phyloP scores from a whole-genome alignment of 2,888 invertebrate species.

The Rhagonycha fulva region DNA sequence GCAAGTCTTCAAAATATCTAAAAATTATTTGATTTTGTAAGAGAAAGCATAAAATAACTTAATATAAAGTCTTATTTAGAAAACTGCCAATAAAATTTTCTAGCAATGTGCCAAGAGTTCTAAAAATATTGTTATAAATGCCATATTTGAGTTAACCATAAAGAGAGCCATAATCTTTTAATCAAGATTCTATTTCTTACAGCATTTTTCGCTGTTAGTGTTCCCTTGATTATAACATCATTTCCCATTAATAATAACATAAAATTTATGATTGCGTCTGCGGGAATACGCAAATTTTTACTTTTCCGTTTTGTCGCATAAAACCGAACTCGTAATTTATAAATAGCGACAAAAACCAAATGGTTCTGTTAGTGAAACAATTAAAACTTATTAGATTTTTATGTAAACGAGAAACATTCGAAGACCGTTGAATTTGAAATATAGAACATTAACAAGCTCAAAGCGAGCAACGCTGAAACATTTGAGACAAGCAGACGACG shows the following conservation, averaged over 20 bases:
- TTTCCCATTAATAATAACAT: background rate
- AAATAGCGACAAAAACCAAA: conserved; percentile 25
- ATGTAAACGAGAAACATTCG: conserved; percentile 41
- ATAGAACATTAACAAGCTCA: conserved; percentile 37
- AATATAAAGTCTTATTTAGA: background rate
- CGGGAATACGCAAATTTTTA: background rate
- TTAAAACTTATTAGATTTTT: conserved; percentile 46
- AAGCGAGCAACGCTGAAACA: conserved; percentile 28
- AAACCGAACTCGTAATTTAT: conserved; percentile 8
- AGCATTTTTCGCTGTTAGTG: background rate
- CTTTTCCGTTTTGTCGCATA: conserved; percentile 3
- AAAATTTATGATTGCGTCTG: background rate
- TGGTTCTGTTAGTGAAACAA: conserved; percentile 40
- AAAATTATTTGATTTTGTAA: background rate
- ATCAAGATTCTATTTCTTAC: background rate
- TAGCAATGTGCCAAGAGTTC: background rate
- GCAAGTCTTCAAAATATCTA: background rate
- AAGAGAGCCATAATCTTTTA: background rate
- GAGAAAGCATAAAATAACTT: background rate
- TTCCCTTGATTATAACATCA: background rate
- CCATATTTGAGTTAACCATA: background rate
- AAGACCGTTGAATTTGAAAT: conserved; percentile 38
- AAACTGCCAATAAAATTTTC: background rate
- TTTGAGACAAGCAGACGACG: conserved; percentile 21
- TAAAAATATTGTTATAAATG: background rate